Evolutionary conservation across 1,140 invertebrate genomes (phyloP), one percentile per base, ranked within the genome.

Genomic region (Eupristina koningsbergeri): DNA sequence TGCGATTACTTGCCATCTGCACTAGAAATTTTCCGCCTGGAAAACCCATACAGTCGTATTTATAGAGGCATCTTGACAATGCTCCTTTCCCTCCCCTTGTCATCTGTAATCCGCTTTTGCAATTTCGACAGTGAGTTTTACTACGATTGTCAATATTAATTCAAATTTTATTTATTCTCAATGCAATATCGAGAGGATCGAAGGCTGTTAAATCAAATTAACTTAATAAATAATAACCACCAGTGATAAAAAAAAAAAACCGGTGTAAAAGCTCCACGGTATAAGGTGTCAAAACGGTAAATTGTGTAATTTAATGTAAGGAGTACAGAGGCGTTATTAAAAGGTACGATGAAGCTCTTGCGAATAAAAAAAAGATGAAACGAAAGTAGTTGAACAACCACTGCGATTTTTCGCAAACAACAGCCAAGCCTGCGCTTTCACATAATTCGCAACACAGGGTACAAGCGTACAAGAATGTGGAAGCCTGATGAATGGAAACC

Each of bases 401-500:
- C 17, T 61, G 61, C 26, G 36, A 64, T 47, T 69, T 47, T 78
- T 39, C 19, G 15, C 22, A 78, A 77, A 64, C 34, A 67, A 69
- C 41, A 81, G 45, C 7, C 45, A 61, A 81, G 26, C n/a, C 8
- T 75, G 81, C 61, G 77, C 83, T 81, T 81, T 81, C 41, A 74
- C 79, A 81, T 85, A 73, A 81, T 81, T 78, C 67, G 22, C 61
- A 34, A 77, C 39, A 29, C n/a, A n/a, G n/a, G n/a, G n/a, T 63
- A 63, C 74, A 47, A 80, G 79, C 63, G n/a, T 80, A 79, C 58
- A 67, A 80, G 78, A 81, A 85, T 78, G 79, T 74, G 74, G 79
- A 85, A 85, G 84, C 84, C 84, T 61, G 79, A 81, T 71, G 80
- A 82, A 77, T 83, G 84, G 69, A 84, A 84, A 79, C 63, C 82